phyloP scores from a whole-genome alignment of 1,140 invertebrate genomes.

The Stenopsyche tienmushanensis region DNA sequence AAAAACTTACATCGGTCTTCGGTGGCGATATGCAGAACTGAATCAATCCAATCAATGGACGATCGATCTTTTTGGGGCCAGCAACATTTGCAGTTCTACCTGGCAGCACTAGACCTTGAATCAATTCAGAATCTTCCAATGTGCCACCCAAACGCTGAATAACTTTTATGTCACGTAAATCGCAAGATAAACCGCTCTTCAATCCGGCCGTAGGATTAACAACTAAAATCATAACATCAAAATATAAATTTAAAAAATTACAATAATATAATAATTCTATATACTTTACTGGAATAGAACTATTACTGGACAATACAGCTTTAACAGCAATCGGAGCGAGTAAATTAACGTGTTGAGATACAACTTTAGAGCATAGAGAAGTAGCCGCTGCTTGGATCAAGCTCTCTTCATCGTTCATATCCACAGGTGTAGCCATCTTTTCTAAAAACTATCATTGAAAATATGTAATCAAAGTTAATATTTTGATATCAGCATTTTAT shows the following conservation, averaged over 20 bases:
- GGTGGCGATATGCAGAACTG: slow-evolving; percentile 99
- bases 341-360: slow-evolving; percentile 94
- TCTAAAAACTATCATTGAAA: slow-evolving; percentile 66
- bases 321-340: slow-evolving; percentile 96
- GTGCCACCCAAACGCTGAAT: slow-evolving; percentile 96
- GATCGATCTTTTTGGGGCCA: slow-evolving; percentile 91
- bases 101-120: slow-evolving; percentile 94
- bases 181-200: slow-evolving; percentile 61
- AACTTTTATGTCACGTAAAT: slow-evolving; percentile 89
- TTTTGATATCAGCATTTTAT: neutral
- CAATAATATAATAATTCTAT: slow-evolving; percentile 12
- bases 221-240: slow-evolving; percentile 42
- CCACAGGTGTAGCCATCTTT: slow-evolving; percentile 83
- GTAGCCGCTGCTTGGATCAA: slow-evolving; percentile 95
- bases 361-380: slow-evolving; percentile 98
- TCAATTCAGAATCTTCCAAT: slow-evolving; percentile 95
- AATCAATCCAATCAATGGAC: slow-evolving; percentile 98
- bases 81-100: slow-evolving; percentile 87
- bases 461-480: slow-evolving; percentile 25
- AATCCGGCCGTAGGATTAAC: slow-evolving; percentile 52
- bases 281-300: neutral
- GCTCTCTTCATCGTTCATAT: slow-evolving; percentile 84
- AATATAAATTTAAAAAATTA: slow-evolving; percentile 25
- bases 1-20: slow-evolving; percentile 89
- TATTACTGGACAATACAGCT: slow-evolving; percentile 85